phyloP scores from a whole-genome alignment of 2,797 vertebrate species.

The Rhinichthys osculus region DNA sequence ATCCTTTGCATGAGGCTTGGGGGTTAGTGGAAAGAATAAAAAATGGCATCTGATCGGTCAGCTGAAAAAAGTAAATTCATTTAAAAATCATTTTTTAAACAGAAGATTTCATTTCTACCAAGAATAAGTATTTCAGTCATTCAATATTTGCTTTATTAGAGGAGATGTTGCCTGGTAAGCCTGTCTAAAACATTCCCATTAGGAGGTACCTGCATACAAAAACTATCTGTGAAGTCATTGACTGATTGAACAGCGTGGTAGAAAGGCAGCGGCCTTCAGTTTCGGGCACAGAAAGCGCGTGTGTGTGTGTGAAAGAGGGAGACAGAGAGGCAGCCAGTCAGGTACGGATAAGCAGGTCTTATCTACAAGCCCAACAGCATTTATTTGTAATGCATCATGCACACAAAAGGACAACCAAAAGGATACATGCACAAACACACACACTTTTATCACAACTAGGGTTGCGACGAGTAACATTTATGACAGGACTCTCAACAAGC shows the following conservation, averaged over 20 bases:
- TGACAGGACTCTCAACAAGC: background rate
- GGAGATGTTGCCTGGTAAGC: background rate
- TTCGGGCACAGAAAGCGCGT: background rate
- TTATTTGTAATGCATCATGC: constrained; percentile 17
- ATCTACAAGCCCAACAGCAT: constrained; percentile 27
- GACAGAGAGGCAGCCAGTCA: constrained; percentile 2
- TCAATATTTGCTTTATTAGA: constrained; percentile 2
- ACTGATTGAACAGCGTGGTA: constrained; percentile 5
- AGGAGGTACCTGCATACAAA: background rate
- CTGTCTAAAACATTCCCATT: background rate
- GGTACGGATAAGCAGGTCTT: background rate
- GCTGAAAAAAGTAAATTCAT: background rate
- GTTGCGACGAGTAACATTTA: background rate
- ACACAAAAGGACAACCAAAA: constrained; percentile 19
- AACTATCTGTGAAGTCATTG: constrained; percentile 21
- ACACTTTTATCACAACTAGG: constrained; percentile 13
- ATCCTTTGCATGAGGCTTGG: background rate
- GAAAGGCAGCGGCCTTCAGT: constrained; percentile 6
- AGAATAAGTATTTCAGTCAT: background rate
- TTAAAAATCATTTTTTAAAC: background rate
- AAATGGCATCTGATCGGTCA: background rate
- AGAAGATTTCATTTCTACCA: background rate
- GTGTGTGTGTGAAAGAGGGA: background rate
- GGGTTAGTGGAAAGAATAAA: background rate
- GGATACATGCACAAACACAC: constrained; percentile 1